Percentiles rank a stretch among this genome's conserved stretches.
phyloP scores from a whole-genome alignment of 2,888 invertebrate species.

The Polydrusus pterygomalis region DNA sequence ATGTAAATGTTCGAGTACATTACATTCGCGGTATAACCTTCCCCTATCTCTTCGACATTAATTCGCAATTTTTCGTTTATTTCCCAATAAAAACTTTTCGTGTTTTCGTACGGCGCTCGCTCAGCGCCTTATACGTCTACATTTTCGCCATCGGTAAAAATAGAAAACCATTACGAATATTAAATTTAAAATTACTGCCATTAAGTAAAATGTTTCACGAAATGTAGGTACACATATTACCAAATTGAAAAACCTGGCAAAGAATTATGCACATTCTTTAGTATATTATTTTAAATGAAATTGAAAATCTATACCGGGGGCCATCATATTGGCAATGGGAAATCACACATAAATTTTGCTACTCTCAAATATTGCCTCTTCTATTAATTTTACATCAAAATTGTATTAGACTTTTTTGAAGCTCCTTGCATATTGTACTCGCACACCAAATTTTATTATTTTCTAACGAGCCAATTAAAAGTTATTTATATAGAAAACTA shows the following conservation, averaged over 20 bases:
- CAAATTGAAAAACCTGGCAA: constrained; percentile 21
- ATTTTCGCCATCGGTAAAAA: constrained; percentile 43
- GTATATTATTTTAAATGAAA: too few species aligned
- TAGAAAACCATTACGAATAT: constrained; percentile 53
- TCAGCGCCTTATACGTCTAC: constrained; percentile 40
- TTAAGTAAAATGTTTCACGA: constrained; percentile 48
- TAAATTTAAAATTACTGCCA: constrained; percentile 54
- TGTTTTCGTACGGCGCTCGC: constrained; percentile 31
- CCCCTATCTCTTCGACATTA: constrained; percentile 49
- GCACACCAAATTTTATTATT: too few species aligned
- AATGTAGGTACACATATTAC: constrained; percentile 42
- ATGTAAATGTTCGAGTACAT: constrained; percentile 50
- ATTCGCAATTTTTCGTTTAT: constrained; percentile 55
- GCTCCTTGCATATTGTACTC: too few species aligned
- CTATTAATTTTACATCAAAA: too few species aligned
- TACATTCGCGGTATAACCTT: constrained; percentile 42
- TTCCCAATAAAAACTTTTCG: constrained; percentile 50
- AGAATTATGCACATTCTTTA: background rate
- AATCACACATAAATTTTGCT: too few species aligned
- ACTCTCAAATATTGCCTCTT: too few species aligned
- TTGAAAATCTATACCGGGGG: too few species aligned
- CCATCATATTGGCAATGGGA: too few species aligned
- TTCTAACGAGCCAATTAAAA: too few species aligned
- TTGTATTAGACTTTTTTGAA: too few species aligned
- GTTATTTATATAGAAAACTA: too few species aligned